These are phyloP conservation scores for Hipparchia sbordonii DNA, from an alignment of 2,888 invertebrate genomes.

Conservation along the genomic window DNA sequence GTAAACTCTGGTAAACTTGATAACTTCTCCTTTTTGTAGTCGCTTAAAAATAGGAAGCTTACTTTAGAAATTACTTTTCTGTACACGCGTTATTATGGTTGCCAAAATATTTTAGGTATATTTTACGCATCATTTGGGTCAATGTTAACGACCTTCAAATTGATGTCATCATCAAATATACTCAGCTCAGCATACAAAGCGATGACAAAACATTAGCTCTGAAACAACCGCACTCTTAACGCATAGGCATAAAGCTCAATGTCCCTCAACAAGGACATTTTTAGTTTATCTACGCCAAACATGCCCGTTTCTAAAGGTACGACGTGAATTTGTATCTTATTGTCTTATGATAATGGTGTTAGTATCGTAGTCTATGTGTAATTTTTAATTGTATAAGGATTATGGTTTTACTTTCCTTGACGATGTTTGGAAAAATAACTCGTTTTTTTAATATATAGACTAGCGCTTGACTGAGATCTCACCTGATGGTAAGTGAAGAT, in stretches of 20 bases:
- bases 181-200: constrained; percentile 19
- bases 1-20: no score
- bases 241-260: constrained; percentile 1
- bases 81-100: not conserved
- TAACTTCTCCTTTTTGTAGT: no score
- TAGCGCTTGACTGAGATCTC: no score
- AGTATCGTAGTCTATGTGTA: not conserved
- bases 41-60: not conserved
- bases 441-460: not conserved
- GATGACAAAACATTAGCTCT: constrained; percentile 15
- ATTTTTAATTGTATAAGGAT: not conserved
- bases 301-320: not conserved
- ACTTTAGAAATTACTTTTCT: not conserved
- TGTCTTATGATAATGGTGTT: not conserved
- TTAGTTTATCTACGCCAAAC: not conserved
- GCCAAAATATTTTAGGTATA: constrained; percentile 6
- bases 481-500: no score
- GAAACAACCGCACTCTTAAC: not conserved
- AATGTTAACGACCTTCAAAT: constrained; percentile 39
- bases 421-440: constrained; percentile 5
- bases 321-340: not conserved
- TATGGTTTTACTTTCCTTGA: constrained; percentile 18
- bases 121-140: constrained; percentile 35
- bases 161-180: constrained; percentile 31
- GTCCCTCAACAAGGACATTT: not conserved